Conservation (phyloP, 1,140 invertebrate species). For the Heterodera carotae region DNA sequence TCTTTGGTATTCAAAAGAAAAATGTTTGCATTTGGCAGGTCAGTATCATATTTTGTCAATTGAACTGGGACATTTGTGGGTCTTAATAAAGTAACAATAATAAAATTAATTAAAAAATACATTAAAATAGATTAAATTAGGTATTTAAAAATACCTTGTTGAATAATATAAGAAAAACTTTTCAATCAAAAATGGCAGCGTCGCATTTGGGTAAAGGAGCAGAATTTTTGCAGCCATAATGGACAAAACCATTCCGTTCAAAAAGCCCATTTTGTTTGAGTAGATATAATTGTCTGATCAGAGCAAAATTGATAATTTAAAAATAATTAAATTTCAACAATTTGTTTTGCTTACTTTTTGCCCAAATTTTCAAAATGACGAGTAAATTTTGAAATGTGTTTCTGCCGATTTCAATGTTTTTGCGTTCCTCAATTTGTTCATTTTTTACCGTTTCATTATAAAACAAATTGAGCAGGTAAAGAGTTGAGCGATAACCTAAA, state of each 20-base stretch:
- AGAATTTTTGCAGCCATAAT: constrained; percentile 2
- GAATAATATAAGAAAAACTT: constrained; percentile 16
- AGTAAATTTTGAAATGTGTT: background rate
- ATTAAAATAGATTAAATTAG: background rate
- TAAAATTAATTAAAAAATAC: too few species aligned
- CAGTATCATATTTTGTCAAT: background rate
- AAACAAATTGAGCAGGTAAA: background rate
- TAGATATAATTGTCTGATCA: constrained; percentile 15
- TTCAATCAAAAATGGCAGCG: constrained; percentile 12
- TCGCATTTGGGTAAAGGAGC: constrained; percentile 1
- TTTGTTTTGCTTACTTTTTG: background rate
- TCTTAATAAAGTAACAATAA: background rate
- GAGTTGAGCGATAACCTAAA: background rate
- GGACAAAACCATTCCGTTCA: constrained; percentile 13
- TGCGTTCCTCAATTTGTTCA: background rate
- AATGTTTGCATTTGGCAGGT: background rate
- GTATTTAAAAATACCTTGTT: background rate
- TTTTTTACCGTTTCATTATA: background rate
- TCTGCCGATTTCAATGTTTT: background rate
- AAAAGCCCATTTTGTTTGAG: constrained; percentile 10
- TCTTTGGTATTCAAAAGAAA: background rate
- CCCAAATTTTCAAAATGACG: background rate
- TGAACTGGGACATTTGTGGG: background rate
- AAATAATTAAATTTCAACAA: background rate
- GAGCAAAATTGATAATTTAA: background rate